These are phyloP conservation scores for Plumapathes pennacea DNA, from an alignment of 92 coral and sea anemone species.

Conservation along the genomic window DNA sequence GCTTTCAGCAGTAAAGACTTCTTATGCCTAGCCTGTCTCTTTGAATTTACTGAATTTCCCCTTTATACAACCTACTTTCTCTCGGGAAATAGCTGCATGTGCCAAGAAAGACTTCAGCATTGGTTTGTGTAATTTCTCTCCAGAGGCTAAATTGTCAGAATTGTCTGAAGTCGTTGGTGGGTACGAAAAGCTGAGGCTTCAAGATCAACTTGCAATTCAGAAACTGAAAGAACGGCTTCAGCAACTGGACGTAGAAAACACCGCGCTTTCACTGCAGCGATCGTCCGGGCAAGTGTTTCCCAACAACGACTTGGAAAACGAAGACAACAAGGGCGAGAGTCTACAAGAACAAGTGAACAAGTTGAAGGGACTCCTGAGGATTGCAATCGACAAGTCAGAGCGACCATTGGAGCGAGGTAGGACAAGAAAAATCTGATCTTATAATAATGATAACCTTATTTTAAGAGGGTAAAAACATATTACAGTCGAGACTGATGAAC, in stretches of 20 bases:
- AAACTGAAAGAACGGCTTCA: constrained; percentile 90
- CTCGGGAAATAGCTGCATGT: too few relatives aligned
- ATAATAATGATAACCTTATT: too few relatives aligned
- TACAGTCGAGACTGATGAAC: too few relatives aligned
- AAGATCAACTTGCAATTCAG: constrained; percentile 88
- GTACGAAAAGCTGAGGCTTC: constrained; percentile 86
- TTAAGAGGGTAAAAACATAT: too few relatives aligned
- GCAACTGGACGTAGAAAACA: constrained; percentile 72
- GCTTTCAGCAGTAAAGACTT: too few relatives aligned
- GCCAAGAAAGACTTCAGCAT: too few relatives aligned
- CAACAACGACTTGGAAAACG: constrained; percentile 51
- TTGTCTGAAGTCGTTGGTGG: constrained; percentile 95
- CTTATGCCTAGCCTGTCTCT: too few relatives aligned
- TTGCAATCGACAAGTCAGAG: constrained; percentile 61
- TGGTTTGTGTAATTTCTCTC: too few relatives aligned
- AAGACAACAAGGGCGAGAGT: constrained; percentile 48
- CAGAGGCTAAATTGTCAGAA: constrained; percentile 94
- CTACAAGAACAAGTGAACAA: constrained; percentile 73
- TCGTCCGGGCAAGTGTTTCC: constrained; percentile 56
- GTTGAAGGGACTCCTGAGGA: constrained; percentile 65
- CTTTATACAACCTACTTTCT: too few relatives aligned
- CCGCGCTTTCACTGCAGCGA: constrained; percentile 56
- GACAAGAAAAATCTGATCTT: too few relatives aligned
- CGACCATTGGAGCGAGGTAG: constrained; percentile 49
- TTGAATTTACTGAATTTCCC: too few relatives aligned